Base-by-base conservation (phyloP, 2,113 vertebrate species). In the Scytalopus superciliaris region DNA sequence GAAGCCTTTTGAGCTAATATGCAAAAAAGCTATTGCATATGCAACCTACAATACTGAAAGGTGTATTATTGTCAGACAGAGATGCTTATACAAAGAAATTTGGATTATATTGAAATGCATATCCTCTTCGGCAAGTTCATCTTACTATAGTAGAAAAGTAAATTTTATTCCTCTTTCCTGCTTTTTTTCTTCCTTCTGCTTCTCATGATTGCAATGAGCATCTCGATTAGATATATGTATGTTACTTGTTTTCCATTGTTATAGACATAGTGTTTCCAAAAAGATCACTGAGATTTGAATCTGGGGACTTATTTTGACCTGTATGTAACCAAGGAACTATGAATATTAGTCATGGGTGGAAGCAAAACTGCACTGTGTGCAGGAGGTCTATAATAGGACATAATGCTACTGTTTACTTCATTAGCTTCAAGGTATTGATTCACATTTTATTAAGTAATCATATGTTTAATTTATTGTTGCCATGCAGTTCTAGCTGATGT, bases 371-470 rank as follows among this genome's bases (percentile, higher is more conserved):
- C 67, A 56, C 77, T 42, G 47, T 49, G 44, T 56, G 67, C 66
- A 40, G 15, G 47, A 79, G 50, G 56, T 42, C 72, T 79, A 27
- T 55, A 91, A 55, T 40, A 73, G 87, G 59, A 2, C 2, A 4
- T 74, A 44, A 79, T 8, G 24, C 31, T 85, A 64, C 72, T 69
- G 60, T 92, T 91, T 25, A 23, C 62, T 92, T 95, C 76, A 79
- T 95, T 89, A 94, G 87, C 81, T 74, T 39, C 76, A 87, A 81
- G 53, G 74, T 35, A 80, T 92, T 81, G 85, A 95, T 87, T 97
- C 91, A 72, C 90, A 68, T 91, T 91, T 96, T 93, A 87, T 40
- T 72, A 97, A 96, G 83, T 86, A 97, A 97, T 91, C 89, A 72
- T 44, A 82, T 25, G 47, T 92, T 89, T 78, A 56, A 70, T 72